Evolutionary conservation across 2,113 vertebrate genomes (phyloP), one percentile per base, ranked within the genome.

Genomic region (Asarcornis scutulata): DNA sequence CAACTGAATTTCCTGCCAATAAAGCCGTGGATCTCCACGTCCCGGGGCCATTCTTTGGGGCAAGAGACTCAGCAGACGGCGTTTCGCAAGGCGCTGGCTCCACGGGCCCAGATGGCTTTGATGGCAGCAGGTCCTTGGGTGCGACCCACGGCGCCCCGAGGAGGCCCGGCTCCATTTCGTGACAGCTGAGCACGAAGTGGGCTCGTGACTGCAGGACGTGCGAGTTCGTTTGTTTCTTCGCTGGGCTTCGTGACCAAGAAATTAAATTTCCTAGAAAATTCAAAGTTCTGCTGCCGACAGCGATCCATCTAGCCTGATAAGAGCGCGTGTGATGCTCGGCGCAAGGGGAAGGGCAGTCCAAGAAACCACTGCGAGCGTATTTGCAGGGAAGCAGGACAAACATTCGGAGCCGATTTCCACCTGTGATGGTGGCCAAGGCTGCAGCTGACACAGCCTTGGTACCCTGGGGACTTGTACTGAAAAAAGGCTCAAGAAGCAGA

Each of bases 401-500:
- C 68, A 6, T 2, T 5, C 2, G 27, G 14, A 73, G 89, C 58
- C 29, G 87, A 86, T 83, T 72, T 48, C 46, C 80, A 84, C 8
- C 81, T 52, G 68, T 0, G 11, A 53, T 6, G 58, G 56, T 2
- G 5, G 76, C 55, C 52, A 2, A 0, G 64, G 58, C 89, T 68
- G 86, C 71, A 63, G 83, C 53, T 11, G 38, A 59, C 67, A 2
- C 78, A 58, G 12, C 68, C 83, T 29, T 13, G 0, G 50, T 38
- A 50, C 93, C 93, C 76, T 26, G 81, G 88, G 91, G 93, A 95
- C 8, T 7, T n/a, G 84, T 6, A 36, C 82, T 22, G 62, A 77
- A 77, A 80, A 86, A 27, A 27, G 25, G 3, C 40, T 29, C 83
- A 20, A 71, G 88, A 95, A 95, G 95, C 71, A 97, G 94, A 96